These are phyloP conservation scores for Yponomeuta evonymella DNA, from an alignment of 2,888 invertebrate species.

Conservation along the genomic window DNA sequence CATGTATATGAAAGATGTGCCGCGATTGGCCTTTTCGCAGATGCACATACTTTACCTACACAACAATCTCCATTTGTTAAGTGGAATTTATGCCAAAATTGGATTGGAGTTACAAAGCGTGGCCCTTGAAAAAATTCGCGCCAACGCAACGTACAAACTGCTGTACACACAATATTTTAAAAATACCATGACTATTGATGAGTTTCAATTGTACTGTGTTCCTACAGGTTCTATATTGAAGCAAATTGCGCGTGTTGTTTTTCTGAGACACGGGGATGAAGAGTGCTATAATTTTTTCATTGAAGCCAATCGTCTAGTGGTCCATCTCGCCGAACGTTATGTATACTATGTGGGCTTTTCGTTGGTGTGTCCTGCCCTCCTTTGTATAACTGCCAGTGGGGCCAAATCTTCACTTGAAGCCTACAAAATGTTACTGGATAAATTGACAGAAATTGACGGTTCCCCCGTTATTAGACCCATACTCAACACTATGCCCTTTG, in stretches of 20 bases:
- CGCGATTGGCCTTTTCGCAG: constrained; percentile 11
- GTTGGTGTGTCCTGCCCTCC: neutral
- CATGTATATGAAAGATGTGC: constrained; percentile 6
- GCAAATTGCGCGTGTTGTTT: constrained; percentile 2
- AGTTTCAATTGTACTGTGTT: neutral
- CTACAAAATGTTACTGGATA: neutral
- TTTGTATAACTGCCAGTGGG: constrained; percentile 2
- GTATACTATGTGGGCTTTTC: constrained; percentile 2
- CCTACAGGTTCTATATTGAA: neutral
- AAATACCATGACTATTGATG: constrained; percentile 1
- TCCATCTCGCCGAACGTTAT: neutral
- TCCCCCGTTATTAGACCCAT: neutral
- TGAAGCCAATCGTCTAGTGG: neutral
- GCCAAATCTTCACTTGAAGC: constrained; percentile 9
- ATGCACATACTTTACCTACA: constrained; percentile 11
- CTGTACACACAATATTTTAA: constrained; percentile 1
- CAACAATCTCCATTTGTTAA: constrained; percentile 8
- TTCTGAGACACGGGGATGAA: neutral
- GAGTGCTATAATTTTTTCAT: constrained; percentile 6
- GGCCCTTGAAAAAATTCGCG: neutral
- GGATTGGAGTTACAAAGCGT: neutral
- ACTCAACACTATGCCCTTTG: constrained; percentile 2
- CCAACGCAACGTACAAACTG: neutral
- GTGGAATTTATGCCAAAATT: constrained; percentile 6
- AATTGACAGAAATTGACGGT: constrained; percentile 1